phyloP scores from a whole-genome alignment of 2,797 vertebrate genomes.

The Girardinus metallicus region DNA sequence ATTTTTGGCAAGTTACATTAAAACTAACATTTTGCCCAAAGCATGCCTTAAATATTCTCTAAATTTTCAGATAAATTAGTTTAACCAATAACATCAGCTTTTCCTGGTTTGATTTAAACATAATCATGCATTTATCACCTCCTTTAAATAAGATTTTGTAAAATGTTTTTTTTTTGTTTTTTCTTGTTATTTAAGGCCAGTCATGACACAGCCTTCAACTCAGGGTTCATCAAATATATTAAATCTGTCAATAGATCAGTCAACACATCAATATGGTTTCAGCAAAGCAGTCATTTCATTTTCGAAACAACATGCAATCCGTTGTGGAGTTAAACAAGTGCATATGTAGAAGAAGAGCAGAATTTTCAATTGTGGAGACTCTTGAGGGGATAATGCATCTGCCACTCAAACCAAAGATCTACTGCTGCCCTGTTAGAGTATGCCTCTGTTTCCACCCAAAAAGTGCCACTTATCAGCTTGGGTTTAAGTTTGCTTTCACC shows the following conservation, averaged over 20 bases:
- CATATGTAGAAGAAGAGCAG: neutral
- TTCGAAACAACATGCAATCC: conserved; percentile 4
- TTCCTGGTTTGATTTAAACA: neutral
- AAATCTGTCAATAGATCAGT: neutral
- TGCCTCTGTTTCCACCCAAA: conserved; percentile 48
- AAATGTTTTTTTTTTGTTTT: neutral
- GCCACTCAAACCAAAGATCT: conserved; percentile 54
- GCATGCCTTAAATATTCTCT: neutral
- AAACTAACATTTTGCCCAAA: neutral
- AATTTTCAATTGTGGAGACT: conserved; percentile 37
- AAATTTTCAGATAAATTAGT: neutral
- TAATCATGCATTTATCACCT: neutral
- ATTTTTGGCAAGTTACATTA: neutral
- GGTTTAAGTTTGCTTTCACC: conserved; percentile 53
- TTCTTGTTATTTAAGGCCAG: neutral
- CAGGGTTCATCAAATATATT: neutral
- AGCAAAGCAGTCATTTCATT: neutral
- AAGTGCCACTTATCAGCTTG: conserved; percentile 45
- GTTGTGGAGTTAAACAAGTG: conserved; percentile 18
- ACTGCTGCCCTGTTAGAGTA: conserved; percentile 48
- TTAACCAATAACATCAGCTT: neutral
- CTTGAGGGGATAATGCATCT: conserved; percentile 35
- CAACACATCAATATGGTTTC: neutral
- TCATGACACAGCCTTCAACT: neutral
- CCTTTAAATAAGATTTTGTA: neutral